Conservation (phyloP, 2,888 invertebrate genomes). For the Brachypalpus laphriformis region DNA sequence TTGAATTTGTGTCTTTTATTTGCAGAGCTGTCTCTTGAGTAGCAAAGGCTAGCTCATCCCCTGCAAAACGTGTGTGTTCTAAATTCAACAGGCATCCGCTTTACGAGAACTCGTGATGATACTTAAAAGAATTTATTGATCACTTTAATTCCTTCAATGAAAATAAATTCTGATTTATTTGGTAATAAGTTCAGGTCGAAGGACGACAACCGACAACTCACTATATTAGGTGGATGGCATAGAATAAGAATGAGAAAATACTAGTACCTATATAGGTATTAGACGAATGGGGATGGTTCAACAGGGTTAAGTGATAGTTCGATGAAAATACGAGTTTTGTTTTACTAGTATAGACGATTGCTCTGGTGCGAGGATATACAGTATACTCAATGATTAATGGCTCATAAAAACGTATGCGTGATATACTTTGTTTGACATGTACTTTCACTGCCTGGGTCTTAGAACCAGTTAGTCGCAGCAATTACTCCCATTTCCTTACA, state of each 20-base stretch:
- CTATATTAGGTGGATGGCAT: slow-evolving; percentile 51
- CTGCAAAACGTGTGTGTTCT: slow-evolving; percentile 64
- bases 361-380: background rate
- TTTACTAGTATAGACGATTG: background rate
- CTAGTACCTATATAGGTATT: background rate
- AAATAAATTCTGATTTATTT: slow-evolving; percentile 83
- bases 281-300: background rate
- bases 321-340: slow-evolving; percentile 5
- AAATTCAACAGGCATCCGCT: slow-evolving; percentile 78
- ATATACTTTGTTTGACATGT: too few relatives aligned
- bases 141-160: slow-evolving; percentile 83
- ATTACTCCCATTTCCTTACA: too few relatives aligned
- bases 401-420: too few relatives aligned
- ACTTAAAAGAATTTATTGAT: slow-evolving; percentile 83
- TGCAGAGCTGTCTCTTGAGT: slow-evolving; percentile 40
- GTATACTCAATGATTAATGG: background rate
- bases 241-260: slow-evolving; percentile 69
- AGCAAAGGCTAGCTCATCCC: slow-evolving; percentile 18
- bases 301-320: background rate
- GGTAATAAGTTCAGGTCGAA: slow-evolving; percentile 79
- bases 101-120: slow-evolving; percentile 74
- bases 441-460: too few relatives aligned
- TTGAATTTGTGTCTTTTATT: slow-evolving; percentile 68
- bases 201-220: slow-evolving; percentile 54
- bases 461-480: too few relatives aligned